Base-by-base conservation (phyloP, 2,113 vertebrate species). In the Erythrocercus mccallii region DNA sequence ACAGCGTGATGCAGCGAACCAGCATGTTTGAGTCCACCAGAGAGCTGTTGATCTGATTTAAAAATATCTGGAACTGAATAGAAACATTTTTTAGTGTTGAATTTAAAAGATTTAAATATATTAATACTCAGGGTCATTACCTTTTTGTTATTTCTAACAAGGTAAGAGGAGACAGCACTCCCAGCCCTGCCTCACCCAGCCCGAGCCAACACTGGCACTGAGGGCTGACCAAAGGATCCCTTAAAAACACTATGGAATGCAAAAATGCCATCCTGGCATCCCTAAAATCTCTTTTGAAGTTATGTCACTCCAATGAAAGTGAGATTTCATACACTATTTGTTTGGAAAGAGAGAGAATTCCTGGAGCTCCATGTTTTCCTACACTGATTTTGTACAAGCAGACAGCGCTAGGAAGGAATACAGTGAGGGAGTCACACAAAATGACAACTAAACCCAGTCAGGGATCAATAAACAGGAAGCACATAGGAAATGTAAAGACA, bases 1-100 rank as follows among this genome's bases (percentile, higher is more conserved):
- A 99, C 51, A 99, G 97, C 4, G 99, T 99, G 40, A 99, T 99
- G 73, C 99, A 99, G 92, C 99, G 99, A 85, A 99, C 99, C 35
- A 99, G 96, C 99, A 99, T 99, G 97, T 99, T 99, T 0, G 99
- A 99, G 97, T 99, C 99, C 86, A 99, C 99, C 80, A 99, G 90
- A 0, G 99, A 99, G 91, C 99, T 99, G 98, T 99, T 99, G 97
- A 99, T 99, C 97, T 99, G 99, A 38, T 98, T 99, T 95, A 99
- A 97, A 97, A 99, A 99, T 79, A 98, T 98, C 98, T 99, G 99
- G 97, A 99, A 99, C 99, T 99, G 66, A 65, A 98, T 45, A 80
- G 54, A 90, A 83, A 78, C 6, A 9, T 7, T 8, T 50, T 38
- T 69, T 86, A 94, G 53, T 1, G 5, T 9, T 61, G 14, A 35